Evolutionary conservation across 2,113 vertebrate genomes (phyloP).

Genomic region (Ameiurus melas): DNA sequence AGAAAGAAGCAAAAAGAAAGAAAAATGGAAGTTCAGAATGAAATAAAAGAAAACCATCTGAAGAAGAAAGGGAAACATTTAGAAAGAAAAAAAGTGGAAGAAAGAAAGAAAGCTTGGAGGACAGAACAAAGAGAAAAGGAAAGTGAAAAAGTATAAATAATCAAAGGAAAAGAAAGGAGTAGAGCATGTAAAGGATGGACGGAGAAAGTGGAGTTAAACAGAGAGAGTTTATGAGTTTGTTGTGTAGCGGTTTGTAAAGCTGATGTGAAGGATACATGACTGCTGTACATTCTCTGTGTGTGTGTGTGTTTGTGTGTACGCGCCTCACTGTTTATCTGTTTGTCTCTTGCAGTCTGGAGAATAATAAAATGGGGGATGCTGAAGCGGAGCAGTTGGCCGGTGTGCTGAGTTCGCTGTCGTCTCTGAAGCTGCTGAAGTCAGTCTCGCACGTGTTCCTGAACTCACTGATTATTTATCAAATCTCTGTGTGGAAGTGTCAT

Average conservation of each 20-base stretch:
- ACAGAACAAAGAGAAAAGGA: background rate
- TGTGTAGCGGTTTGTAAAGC: background rate
- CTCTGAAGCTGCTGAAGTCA: conserved; percentile 89
- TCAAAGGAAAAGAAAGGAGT: background rate
- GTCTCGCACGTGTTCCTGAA: conserved; percentile 46
- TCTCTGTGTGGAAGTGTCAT: background rate
- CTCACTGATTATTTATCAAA: background rate
- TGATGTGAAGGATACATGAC: background rate
- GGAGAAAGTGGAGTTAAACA: background rate
- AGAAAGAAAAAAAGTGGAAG: background rate
- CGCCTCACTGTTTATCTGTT: background rate
- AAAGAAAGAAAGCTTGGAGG: background rate
- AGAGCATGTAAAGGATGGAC: background rate
- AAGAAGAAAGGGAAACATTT: too few relatives aligned
- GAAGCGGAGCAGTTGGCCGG: conserved; percentile 77
- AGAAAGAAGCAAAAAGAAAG: background rate
- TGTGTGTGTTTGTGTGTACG: too few relatives aligned
- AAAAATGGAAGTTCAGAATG: too few relatives aligned
- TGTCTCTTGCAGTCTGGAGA: conserved; percentile 79
- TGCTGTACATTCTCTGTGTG: background rate
- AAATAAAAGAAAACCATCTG: too few relatives aligned
- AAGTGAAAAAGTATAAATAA: background rate
- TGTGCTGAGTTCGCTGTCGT: conserved; percentile 74
- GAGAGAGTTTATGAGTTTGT: too few relatives aligned
- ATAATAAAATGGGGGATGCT: conserved; percentile 84